Evolutionary conservation across 2,888 invertebrate species (phyloP).

Genomic region (Noctuana brunneofusca): DNA sequence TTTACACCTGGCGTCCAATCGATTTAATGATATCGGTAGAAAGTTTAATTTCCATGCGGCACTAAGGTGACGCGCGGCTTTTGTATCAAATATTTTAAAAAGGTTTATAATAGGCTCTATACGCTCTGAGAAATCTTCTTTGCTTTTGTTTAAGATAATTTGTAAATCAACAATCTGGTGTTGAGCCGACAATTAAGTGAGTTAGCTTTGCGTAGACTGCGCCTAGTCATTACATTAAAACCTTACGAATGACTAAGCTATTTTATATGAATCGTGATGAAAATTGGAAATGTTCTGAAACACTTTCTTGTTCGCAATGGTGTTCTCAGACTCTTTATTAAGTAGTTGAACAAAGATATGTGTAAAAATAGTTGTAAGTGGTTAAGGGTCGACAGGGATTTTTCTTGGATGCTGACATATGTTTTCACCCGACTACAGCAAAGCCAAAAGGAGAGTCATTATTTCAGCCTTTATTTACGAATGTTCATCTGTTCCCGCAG

Average conservation of each 20-base stretch:
- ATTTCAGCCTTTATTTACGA: too few relatives aligned
- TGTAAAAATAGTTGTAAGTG: conserved; percentile 10
- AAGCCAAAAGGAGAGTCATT: too few relatives aligned
- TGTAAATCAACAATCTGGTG: conserved; percentile 24
- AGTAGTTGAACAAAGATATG: neutral
- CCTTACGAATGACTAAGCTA: conserved; percentile 18
- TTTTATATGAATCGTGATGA: conserved; percentile 12
- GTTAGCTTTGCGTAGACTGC: conserved; percentile 28
- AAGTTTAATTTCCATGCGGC: conserved; percentile 30
- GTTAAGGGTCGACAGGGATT: conserved; percentile 21
- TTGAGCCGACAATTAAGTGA: conserved; percentile 25
- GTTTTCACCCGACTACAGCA: too few relatives aligned
- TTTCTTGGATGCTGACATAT: conserved; percentile 20
- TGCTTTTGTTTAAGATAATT: conserved; percentile 26
- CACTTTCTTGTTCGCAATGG: conserved; percentile 6
- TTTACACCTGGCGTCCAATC: conserved; percentile 33
- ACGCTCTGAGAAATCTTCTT: conserved; percentile 22
- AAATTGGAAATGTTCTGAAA: conserved; percentile 21
- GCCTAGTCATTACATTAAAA: conserved; percentile 29
- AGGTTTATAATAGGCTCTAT: neutral
- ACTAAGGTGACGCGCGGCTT: conserved; percentile 27
- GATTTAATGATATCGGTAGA: conserved; percentile 33
- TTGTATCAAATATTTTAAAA: conserved; percentile 27
- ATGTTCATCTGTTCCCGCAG: neutral
- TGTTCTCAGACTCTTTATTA: neutral